Conservation (phyloP, 1,140 invertebrate genomes). For the Akabosia matsudoensis region DNA sequence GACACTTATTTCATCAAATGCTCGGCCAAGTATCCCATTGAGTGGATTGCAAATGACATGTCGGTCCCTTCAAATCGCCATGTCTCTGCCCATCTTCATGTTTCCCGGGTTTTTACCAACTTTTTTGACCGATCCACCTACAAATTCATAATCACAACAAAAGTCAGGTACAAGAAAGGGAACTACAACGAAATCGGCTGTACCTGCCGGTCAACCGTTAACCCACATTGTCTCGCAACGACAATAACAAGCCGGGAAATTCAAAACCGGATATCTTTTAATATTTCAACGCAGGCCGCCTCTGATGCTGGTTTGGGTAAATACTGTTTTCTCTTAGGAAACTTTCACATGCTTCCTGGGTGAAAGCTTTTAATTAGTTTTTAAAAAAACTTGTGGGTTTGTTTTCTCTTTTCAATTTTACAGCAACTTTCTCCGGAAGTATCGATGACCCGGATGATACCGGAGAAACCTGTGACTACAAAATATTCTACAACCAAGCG, state of each 20-base stretch:
- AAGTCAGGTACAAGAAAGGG: constrained; percentile 6
- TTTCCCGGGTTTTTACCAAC: constrained; percentile 18
- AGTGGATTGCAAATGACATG: constrained; percentile 21
- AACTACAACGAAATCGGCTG: constrained; percentile 17
- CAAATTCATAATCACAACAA: constrained; percentile 19
- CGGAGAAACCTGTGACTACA: not conserved
- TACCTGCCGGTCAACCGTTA: constrained; percentile 25
- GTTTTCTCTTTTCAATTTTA: not conserved
- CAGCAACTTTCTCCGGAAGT: not conserved
- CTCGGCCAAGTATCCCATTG: constrained; percentile 26
- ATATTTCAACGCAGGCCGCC: not conserved
- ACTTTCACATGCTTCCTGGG: too few relatives aligned
- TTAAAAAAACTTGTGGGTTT: too few relatives aligned
- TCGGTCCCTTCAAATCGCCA: not conserved
- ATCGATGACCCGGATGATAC: not conserved
- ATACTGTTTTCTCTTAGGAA: too few relatives aligned
- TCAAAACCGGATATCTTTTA: not conserved
- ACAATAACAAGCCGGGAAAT: not conserved
- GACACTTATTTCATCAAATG: constrained; percentile 20
- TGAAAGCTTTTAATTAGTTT: too few relatives aligned
- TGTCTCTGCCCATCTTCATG: constrained; percentile 17
- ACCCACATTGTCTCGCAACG: not conserved
- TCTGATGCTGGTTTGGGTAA: not conserved
- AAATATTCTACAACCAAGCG: not conserved
- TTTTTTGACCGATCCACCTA: constrained; percentile 23